Evolutionary conservation across 2,113 vertebrate species (phyloP), one percentile per base, ranked within the genome.

Genomic region (Telmatochromis sp.): DNA sequence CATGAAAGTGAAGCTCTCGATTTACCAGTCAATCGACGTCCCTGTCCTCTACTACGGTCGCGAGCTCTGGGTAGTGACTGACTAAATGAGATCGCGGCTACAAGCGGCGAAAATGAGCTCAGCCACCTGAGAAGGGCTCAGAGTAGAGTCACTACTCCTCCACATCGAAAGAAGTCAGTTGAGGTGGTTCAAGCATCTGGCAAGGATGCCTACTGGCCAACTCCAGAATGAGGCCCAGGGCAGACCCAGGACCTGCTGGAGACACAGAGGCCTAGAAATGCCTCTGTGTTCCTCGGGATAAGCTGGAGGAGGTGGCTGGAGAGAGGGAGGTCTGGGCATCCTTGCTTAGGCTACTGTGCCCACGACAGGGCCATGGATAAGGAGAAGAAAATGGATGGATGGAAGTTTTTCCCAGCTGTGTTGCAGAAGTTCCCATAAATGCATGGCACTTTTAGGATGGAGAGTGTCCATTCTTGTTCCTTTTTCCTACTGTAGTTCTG

Each of bases 191-290:
- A 65, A 65, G 33, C 33, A 65, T 37, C 6, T 65, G 33, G 33
- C 33, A 1, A 13, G 60, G 60, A 37, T 1, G 19, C 33, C 17
- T 65, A n/a, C 33, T 37, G 60, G 33, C 10, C 60, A 37, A n/a
- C 60, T 37, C 60, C 10, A 65, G 60, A 65, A 37, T 65, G 60
- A 37, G 60, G 60, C 33, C 33, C 60, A 65, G 60, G 60, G 60
- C 31, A 0, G 2, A 65, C 0, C 0, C 33, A n/a, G 33, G 0
- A 65, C 3, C 17, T n/a, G 17, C 6, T 65, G 60, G 6, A 65
- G 60, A 65, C 6, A 65, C 31, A 31, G 31, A 31, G 31, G 17
- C 60, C 60, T 65, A 2, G 0, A 65, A 65, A 0, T n/a, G 31
- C 6, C 2, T n/a, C 10, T 12, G 17, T 12, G 60, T 37, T 65